A percentile compares a stretch with the other conserved stretches of the same genome.
phyloP scores from a whole-genome alignment of 2,888 invertebrate species.

The Hylaea fasciaria region DNA sequence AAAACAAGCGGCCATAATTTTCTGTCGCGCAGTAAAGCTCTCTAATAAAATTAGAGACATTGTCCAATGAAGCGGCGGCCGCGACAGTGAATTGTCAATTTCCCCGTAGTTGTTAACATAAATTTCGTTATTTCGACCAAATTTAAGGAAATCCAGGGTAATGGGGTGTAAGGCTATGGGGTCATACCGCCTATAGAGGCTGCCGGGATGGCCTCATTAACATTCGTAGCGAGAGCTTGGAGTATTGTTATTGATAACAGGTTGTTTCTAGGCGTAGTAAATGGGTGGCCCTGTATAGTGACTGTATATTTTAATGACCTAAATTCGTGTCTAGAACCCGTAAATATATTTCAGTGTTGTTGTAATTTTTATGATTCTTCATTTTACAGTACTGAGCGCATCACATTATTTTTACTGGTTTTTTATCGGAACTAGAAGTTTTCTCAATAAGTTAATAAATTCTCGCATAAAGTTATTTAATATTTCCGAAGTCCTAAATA shows the following conservation, averaged over 20 bases:
- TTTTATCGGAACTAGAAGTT: too few relatives aligned
- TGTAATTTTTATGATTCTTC: too few relatives aligned
- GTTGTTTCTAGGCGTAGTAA: not conserved
- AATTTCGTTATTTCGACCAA: slow-evolving; percentile 17
- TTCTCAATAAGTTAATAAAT: too few relatives aligned
- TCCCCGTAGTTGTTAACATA: slow-evolving; percentile 28
- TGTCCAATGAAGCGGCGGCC: slow-evolving; percentile 5
- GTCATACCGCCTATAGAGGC: slow-evolving; percentile 1
- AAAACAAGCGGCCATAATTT: not conserved
- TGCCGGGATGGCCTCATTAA: slow-evolving; percentile 14
- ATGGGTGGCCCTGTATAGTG: not conserved
- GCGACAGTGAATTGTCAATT: slow-evolving; percentile 26
- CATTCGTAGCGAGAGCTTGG: slow-evolving; percentile 22
- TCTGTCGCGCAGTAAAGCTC: not conserved
- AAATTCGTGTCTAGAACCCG: too few relatives aligned
- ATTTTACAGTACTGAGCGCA: too few relatives aligned
- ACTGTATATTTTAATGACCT: not conserved
- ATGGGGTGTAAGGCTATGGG: slow-evolving; percentile 23
- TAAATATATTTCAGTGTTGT: too few relatives aligned
- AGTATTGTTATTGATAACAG: not conserved
- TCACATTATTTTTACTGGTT: too few relatives aligned
- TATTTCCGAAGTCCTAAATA: too few relatives aligned
- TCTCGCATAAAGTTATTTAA: too few relatives aligned
- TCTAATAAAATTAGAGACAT: not conserved
- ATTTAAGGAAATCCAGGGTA: slow-evolving; percentile 21